These are phyloP conservation scores for Oryzias curvinotus DNA, from an alignment of 2,113 vertebrate species.

Conservation along the genomic window DNA sequence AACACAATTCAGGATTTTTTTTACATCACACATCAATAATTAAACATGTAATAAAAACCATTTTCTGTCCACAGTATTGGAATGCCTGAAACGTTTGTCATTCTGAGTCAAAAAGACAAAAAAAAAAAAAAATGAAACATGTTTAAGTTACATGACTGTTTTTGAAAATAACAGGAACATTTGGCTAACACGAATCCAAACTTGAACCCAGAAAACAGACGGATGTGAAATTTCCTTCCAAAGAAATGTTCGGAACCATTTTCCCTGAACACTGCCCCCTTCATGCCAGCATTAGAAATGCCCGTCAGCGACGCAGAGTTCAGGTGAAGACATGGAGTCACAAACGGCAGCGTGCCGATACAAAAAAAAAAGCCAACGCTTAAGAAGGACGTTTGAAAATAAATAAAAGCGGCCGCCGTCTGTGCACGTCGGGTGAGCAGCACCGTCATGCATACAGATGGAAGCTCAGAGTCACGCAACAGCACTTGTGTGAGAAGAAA, in stretches of 20 bases:
- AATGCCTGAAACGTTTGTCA: neutral
- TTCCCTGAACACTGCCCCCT: slow-evolving; percentile 52
- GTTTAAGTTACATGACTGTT: neutral
- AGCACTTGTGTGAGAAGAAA: slow-evolving; percentile 47
- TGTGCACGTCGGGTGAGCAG: slow-evolving; percentile 62
- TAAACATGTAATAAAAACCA: too few species aligned
- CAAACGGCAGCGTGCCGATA: too few species aligned
- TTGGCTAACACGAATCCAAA: neutral
- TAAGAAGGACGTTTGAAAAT: slow-evolving; percentile 41
- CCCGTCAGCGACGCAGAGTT: slow-evolving; percentile 72
- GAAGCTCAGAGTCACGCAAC: slow-evolving; percentile 30
- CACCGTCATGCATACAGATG: slow-evolving; percentile 72
- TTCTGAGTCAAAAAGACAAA: neutral
- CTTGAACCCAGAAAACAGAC: too few species aligned
- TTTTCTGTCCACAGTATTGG: too few species aligned
- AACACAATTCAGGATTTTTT: too few species aligned
- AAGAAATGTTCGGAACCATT: neutral
- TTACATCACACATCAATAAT: too few species aligned
- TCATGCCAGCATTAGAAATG: slow-evolving; percentile 72
- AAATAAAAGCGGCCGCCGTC: slow-evolving; percentile 22
- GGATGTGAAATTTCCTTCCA: too few species aligned
- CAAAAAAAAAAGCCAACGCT: neutral
- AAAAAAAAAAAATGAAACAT: neutral
- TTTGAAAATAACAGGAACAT: slow-evolving; percentile 6
- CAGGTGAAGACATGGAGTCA: slow-evolving; percentile 35